Conservation (phyloP, 1,140 invertebrate species). For the Physella acuta region DNA sequence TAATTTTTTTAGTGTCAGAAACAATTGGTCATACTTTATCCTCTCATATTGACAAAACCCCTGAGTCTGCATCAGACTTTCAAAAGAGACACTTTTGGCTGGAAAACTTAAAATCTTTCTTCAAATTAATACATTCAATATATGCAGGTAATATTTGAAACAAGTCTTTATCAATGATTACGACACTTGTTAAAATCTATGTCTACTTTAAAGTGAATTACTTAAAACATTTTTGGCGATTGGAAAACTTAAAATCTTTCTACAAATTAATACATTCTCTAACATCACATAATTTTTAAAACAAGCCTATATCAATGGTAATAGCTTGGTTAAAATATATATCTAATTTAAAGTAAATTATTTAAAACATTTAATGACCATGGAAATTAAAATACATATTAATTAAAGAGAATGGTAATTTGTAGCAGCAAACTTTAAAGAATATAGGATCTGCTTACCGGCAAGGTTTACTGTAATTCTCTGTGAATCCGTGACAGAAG, state of each 20-base stretch:
- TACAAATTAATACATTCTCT: no score
- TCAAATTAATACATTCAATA: no score
- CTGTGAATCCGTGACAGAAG: constrained; percentile 35
- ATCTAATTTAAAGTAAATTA: background rate
- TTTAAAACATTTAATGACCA: background rate
- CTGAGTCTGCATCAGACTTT: no score
- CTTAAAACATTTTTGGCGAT: no score
- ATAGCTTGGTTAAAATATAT: background rate
- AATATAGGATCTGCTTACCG: constrained; percentile 28
- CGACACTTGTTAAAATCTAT: background rate
- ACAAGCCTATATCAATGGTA: background rate
- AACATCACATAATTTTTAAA: background rate
- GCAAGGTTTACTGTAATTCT: constrained; percentile 29
- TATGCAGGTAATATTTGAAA: background rate
- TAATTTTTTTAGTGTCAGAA: no score
- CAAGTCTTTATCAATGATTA: background rate
- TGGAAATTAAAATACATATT: background rate
- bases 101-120: no score
- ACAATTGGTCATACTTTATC: no score
- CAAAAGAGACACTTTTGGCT: no score
- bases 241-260: no score
- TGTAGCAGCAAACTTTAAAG: background rate
- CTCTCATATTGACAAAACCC: no score
- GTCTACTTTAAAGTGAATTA: background rate
- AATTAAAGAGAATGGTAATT: background rate